Percentiles rank a stretch among this genome's conserved stretches.
phyloP scores from a whole-genome alignment of 1,140 invertebrate genomes.

The Papilio glaucus region DNA sequence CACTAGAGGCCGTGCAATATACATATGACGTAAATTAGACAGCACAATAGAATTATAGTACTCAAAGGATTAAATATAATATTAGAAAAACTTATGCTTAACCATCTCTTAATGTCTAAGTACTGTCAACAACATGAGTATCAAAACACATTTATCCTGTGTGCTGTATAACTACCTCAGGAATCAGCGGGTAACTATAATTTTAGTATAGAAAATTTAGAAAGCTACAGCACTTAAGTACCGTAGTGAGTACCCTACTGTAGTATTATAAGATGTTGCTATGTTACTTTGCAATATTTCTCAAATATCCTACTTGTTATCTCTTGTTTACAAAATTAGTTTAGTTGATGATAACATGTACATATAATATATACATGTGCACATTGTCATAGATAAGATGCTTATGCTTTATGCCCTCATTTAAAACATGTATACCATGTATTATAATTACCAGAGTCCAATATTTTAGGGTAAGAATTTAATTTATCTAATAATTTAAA shows the following conservation, averaged over 20 bases:
- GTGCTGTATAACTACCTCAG: too few relatives aligned
- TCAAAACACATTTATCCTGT: too few relatives aligned
- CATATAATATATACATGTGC: not conserved
- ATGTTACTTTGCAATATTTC: not conserved
- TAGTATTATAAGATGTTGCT: not conserved
- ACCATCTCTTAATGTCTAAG: too few relatives aligned
- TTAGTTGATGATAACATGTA: conserved; percentile 2
- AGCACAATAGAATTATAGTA: not conserved
- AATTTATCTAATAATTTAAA: not conserved
- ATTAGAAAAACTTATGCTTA: too few relatives aligned
- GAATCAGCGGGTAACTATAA: too few relatives aligned
- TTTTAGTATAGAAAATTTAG: too few relatives aligned
- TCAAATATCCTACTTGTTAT: not conserved
- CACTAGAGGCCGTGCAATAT: not conserved
- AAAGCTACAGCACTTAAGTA: too few relatives aligned
- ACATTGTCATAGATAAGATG: conserved; percentile 18
- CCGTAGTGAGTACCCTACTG: too few relatives aligned
- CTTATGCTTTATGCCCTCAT: conserved; percentile 10
- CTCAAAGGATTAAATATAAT: too few relatives aligned
- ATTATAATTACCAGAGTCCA: not conserved
- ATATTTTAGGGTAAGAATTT: conserved; percentile 18
- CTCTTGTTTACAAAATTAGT: conserved; percentile 15
- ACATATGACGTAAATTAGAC: not conserved
- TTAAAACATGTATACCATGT: not conserved
- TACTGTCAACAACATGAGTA: too few relatives aligned